Conservation (phyloP, 1,140 invertebrate genomes). For the Andrena cerasifolii region DNA sequence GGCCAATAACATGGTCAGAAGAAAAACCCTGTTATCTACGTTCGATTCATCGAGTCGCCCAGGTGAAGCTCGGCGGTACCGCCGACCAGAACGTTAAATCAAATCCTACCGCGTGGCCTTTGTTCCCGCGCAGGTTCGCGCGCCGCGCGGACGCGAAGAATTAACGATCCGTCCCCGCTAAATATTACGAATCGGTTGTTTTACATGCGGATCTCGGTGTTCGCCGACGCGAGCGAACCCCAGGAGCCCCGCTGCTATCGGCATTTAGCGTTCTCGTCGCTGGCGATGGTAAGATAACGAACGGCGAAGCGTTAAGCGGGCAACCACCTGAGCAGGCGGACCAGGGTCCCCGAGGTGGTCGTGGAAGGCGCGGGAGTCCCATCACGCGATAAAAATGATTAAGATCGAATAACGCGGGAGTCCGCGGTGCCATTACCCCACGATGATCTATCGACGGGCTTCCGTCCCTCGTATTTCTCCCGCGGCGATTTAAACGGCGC, state of each 20-base stretch:
- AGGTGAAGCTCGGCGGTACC: too few species aligned
- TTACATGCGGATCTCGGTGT: constrained; percentile 45
- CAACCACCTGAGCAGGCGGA: constrained; percentile 38
- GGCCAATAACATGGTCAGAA: too few species aligned
- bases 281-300: constrained; percentile 50
- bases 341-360: constrained; percentile 1
- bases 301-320: constrained; percentile 43
- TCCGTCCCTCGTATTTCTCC: constrained; percentile 40
- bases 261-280: constrained; percentile 55
- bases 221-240: constrained; percentile 11
- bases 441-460: constrained; percentile 53
- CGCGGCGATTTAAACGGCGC: constrained; percentile 13
- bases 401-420: constrained; percentile 49
- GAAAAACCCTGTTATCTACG: too few species aligned
- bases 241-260: constrained; percentile 52
- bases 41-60: too few species aligned
- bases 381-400: constrained; percentile 54
- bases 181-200: constrained; percentile 55
- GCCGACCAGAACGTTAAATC: too few species aligned
- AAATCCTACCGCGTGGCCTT: background rate
- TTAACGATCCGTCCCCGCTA: constrained; percentile 36
- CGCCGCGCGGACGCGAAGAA: constrained; percentile 7
- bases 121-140: background rate
- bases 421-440: constrained; percentile 27
- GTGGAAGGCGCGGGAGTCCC: constrained; percentile 37